Conservation (phyloP, 2,888 invertebrate genomes). For the Lasius platythorax region DNA sequence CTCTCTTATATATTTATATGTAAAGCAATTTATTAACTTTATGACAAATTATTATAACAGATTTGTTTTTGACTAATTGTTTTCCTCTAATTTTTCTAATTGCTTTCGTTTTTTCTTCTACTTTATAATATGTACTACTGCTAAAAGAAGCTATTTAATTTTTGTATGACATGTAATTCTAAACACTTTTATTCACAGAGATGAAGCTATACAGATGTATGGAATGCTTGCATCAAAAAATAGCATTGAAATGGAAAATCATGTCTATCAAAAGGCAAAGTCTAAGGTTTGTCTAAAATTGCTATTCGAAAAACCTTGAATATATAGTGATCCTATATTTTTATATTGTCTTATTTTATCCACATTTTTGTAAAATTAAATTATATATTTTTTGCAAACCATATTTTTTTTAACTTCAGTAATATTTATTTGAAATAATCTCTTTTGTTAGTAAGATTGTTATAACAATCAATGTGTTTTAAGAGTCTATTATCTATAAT, state of each 20-base stretch:
- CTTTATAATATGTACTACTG: not conserved
- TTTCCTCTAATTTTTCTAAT: not conserved
- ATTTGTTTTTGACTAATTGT: not conserved
- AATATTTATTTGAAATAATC: not conserved
- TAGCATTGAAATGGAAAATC: slow-evolving; percentile 97
- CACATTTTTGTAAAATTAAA: not conserved
- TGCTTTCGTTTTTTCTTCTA: not conserved
- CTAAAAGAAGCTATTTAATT: not conserved
- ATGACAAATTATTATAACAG: not conserved
- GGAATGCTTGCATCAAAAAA: slow-evolving; percentile 94
- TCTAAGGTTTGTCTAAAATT: slow-evolving; percentile 87
- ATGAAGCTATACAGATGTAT: slow-evolving; percentile 94
- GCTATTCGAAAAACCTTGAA: not conserved
- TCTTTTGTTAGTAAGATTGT: not conserved
- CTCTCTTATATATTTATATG: not conserved
- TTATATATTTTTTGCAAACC: not conserved
- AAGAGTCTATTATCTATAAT: not conserved
- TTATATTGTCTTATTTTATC: too few relatives aligned
- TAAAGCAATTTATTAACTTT: not conserved
- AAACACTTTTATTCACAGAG: slow-evolving; percentile 87
- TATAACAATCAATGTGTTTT: not conserved
- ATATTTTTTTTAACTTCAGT: not conserved
- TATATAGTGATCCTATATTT: not conserved
- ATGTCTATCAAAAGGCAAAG: slow-evolving; percentile 96
- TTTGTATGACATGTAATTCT: slow-evolving; percentile 13